A percentile compares a stretch with the other conserved stretches of the same genome.
phyloP scores from a whole-genome alignment of 2,797 vertebrate genomes.

The Lophius americanus region DNA sequence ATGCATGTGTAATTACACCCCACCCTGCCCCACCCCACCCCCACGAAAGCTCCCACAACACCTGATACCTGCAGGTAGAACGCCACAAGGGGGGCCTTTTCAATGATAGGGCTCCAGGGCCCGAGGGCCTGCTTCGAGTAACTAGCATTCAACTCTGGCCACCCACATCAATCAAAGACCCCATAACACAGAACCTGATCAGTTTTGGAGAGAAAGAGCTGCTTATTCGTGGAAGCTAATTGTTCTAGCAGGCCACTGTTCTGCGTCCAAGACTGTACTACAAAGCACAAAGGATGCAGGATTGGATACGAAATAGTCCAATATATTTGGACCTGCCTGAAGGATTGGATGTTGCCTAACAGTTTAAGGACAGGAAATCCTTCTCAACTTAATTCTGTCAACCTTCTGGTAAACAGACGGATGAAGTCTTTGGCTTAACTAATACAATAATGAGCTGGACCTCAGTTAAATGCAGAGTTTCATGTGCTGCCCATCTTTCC shows the following conservation, averaged over 20 bases:
- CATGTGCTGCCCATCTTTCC: constrained; percentile 74
- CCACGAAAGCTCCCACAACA: constrained; percentile 70
- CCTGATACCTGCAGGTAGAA: constrained; percentile 81
- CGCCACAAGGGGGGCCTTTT: constrained; percentile 53
- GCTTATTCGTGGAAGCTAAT: constrained; percentile 74
- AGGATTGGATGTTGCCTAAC: constrained; percentile 69
- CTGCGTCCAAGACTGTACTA: constrained; percentile 66
- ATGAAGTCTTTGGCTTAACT: constrained; percentile 71
- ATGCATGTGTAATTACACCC: constrained; percentile 82
- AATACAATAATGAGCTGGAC: constrained; percentile 71
- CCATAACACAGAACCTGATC: constrained; percentile 70
- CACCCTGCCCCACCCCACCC: constrained; percentile 57
- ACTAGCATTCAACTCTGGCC: constrained; percentile 72
- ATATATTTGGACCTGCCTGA: constrained; percentile 72
- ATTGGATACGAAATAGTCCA: constrained; percentile 64
- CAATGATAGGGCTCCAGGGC: constrained; percentile 67
- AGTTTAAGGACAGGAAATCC: constrained; percentile 68
- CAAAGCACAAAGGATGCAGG: constrained; percentile 69
- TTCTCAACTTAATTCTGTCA: constrained; percentile 78
- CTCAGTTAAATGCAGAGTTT: constrained; percentile 71
- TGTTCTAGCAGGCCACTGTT: constrained; percentile 73
- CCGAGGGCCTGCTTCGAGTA: constrained; percentile 67
- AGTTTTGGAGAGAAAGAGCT: constrained; percentile 67
- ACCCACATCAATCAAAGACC: constrained; percentile 81
- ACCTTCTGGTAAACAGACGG: constrained; percentile 78